Percentiles rank a stretch among this genome's conserved stretches.
phyloP scores from a whole-genome alignment of 2,113 vertebrate genomes.

The Forbesichthys papilliferus region DNA sequence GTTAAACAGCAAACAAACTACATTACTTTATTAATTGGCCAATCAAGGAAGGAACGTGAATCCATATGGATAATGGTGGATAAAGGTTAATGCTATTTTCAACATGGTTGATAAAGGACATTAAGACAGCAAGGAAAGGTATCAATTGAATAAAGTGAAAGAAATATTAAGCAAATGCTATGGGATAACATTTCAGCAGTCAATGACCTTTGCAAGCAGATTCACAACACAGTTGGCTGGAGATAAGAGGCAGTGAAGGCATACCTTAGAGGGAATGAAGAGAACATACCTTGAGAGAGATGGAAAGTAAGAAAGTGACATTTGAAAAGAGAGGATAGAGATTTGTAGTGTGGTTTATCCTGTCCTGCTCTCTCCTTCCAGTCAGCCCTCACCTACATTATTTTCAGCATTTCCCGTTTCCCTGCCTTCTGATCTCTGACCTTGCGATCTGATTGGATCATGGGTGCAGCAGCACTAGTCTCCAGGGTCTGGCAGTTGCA shows the following conservation, averaged over 20 bases:
- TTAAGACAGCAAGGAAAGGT: not conserved
- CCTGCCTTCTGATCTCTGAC: conserved; percentile 41
- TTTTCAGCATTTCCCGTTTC: conserved; percentile 45
- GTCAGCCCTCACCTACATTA: conserved; percentile 36
- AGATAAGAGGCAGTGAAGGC: conserved; percentile 11
- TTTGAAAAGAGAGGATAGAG: conserved; percentile 52
- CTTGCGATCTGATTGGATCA: conserved; percentile 49
- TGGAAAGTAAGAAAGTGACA: conserved; percentile 53
- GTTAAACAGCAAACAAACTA: too few species aligned
- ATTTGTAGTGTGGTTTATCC: conserved; percentile 10
- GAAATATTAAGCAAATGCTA: conserved; percentile 12
- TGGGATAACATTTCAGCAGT: conserved; percentile 10
- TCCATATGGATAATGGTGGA: too few species aligned
- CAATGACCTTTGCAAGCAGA: conserved; percentile 40
- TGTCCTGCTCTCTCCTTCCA: not conserved
- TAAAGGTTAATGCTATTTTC: too few species aligned
- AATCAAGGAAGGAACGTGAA: too few species aligned
- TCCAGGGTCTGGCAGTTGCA: conserved; percentile 6
- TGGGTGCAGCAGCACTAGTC: not conserved
- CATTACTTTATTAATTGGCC: too few species aligned
- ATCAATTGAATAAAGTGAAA: conserved; percentile 4
- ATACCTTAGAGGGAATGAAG: conserved; percentile 25
- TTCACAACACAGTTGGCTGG: conserved; percentile 28
- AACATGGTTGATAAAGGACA: too few species aligned
- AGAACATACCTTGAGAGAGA: conserved; percentile 9